Base-by-base conservation (phyloP, 2,888 invertebrate species). In the Drosophila cognata region DNA sequence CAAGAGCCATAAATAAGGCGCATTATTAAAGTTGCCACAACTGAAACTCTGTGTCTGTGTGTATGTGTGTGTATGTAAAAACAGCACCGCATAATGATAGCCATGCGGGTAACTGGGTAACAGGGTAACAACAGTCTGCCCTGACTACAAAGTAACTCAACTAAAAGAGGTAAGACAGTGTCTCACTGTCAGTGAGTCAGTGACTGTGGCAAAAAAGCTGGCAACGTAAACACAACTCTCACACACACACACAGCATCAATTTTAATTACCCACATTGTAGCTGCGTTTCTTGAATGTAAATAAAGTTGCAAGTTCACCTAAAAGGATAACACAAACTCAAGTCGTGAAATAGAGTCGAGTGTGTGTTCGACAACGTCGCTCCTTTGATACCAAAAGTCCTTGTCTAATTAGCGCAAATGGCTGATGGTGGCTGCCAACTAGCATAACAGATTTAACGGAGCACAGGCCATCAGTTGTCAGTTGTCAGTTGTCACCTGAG, bases 201-300 rank as follows among this genome's bases (percentile, higher is more conserved):
- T 59, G 46, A 35, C 41, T 60, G 60, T 61, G 53, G 69, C 62
- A 69, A 64, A 75, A 63, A 67, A 67, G 69, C 71, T 79, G 77
- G 69, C 73, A 81, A 78, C 74, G 79, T 73, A 85, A 82, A 85
- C 66, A 83, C 66, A 81, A 78, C 80, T 36, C 36, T 4, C 29
- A 18, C n/a, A 33, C 56, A 73, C 58, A 77, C 56, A 68, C 62
- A 3, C 63, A 33, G 33, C 4, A 33, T 33, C 86, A 86, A 71
- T 81, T 90, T 88, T 89, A 87, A 89, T 88, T 90, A 90, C 88
- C 90, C 88, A 81, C 85, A 89, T 88, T 80, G 76, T 74, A 73
- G 74, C 55, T 43, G 52, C 56, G 53, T 59, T 71, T 51, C 69
- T 68, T 59, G 59, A 74, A 75, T 75, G 79, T 72, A 82, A 82